Evolutionary conservation across 2,888 invertebrate genomes (phyloP).

Genomic region (Epirrita christyi): DNA sequence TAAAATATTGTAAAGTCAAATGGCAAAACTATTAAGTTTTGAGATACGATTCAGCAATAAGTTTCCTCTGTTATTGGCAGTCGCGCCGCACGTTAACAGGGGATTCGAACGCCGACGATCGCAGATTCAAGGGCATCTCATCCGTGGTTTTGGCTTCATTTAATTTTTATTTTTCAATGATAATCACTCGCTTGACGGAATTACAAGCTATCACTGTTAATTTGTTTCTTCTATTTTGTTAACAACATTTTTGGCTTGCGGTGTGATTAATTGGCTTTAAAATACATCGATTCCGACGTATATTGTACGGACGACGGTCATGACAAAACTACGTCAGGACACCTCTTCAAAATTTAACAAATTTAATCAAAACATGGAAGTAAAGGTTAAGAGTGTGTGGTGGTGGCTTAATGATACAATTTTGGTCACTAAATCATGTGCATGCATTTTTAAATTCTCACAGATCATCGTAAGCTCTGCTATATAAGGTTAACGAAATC

Average conservation of each 20-base stretch:
- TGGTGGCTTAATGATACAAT: conserved; percentile 77
- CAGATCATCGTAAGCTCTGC: conserved; percentile 75
- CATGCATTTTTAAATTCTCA: conserved; percentile 80
- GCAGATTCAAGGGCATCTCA: conserved; percentile 65
- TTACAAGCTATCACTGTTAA: conserved; percentile 78
- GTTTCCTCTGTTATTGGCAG: conserved; percentile 10
- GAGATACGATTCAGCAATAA: conserved; percentile 34
- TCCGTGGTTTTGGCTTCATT: conserved; percentile 84
- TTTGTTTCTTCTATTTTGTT: conserved; percentile 73
- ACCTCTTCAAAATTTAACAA: conserved; percentile 80
- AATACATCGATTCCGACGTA: conserved; percentile 48
- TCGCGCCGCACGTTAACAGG: conserved; percentile 4
- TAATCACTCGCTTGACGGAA: conserved; percentile 80
- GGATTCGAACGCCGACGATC: conserved; percentile 39
- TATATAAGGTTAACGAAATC: conserved; percentile 65
- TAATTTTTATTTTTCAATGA: conserved; percentile 66
- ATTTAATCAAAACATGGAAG: conserved; percentile 72
- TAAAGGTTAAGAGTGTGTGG: conserved; percentile 84
- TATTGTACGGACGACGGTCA: conserved; percentile 45
- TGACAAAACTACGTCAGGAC: conserved; percentile 55
- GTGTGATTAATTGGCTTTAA: conserved; percentile 82
- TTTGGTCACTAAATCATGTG: conserved; percentile 78
- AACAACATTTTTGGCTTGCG: conserved; percentile 81
- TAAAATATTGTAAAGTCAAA: background rate
- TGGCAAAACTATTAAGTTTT: conserved; percentile 13